phyloP scores from a whole-genome alignment of 2,113 vertebrate genomes.

The Canis aureus region DNA sequence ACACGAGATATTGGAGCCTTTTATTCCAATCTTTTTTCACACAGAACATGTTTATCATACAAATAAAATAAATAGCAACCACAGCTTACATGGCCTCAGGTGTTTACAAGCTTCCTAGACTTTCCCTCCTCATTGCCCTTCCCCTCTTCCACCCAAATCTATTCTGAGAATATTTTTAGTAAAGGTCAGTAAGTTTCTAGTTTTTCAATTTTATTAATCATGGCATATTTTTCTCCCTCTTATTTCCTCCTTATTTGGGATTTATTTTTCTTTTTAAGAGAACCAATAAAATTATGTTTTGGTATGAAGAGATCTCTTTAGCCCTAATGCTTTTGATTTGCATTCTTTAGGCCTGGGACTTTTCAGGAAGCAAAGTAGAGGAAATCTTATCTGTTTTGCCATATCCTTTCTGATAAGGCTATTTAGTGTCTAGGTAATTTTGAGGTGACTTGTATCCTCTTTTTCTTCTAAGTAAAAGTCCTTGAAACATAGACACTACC shows the following conservation, averaged over 20 bases:
- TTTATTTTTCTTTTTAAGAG: conserved; percentile 43
- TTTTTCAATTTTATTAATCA: conserved; percentile 14
- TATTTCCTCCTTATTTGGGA: not conserved
- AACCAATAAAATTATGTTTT: not conserved
- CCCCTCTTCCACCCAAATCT: not conserved
- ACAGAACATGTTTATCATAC: not conserved
- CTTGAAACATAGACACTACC: conserved; percentile 72
- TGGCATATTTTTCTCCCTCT: not conserved
- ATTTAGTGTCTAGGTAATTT: conserved; percentile 43
- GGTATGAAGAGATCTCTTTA: not conserved
- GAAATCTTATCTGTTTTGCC: not conserved
- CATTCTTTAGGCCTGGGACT: not conserved
- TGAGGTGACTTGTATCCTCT: conserved; percentile 66
- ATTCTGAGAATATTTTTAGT: not conserved
- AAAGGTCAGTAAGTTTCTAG: not conserved
- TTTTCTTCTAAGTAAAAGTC: conserved; percentile 72
- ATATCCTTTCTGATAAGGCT: conserved; percentile 38
- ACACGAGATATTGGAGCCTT: not conserved
- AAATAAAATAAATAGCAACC: not conserved
- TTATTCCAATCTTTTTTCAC: not conserved
- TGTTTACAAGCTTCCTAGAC: not conserved
- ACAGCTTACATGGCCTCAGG: not conserved
- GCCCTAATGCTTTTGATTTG: not conserved
- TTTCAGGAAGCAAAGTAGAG: not conserved
- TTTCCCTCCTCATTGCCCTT: accelerated